Evolutionary conservation across 2,888 invertebrate genomes (phyloP).

Genomic region (Clostera curtula): DNA sequence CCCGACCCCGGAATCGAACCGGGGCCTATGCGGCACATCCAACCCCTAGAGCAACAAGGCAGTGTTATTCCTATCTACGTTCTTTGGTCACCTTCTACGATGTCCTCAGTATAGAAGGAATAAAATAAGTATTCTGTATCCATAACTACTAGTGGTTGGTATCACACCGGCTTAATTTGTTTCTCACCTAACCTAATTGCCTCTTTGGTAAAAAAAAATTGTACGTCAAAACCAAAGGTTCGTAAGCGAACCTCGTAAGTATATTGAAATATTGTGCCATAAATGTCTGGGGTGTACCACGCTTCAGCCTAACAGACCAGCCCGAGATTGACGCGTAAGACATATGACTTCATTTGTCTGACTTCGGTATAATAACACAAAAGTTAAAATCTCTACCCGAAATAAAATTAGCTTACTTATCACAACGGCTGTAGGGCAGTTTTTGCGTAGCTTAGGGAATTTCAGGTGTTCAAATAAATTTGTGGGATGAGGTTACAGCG

Average conservation of each 20-base stretch:
- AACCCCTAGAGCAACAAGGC: too few species aligned
- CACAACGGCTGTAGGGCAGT: conserved; percentile 13
- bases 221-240: conserved; percentile 28
- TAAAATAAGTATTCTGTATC: too few species aligned
- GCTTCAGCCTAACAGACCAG: conserved; percentile 58
- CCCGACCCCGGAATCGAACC: too few species aligned
- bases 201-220: conserved; percentile 10
- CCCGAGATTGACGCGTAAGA: conserved; percentile 53
- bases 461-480: conserved; percentile 1
- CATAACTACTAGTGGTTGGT: too few species aligned
- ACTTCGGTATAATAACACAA: conserved; percentile 60
- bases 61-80: too few species aligned
- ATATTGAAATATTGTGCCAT: conserved; percentile 72
- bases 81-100: too few species aligned
- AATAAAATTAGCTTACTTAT: conserved; percentile 7
- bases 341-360: conserved; percentile 70
- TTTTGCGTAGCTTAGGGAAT: conserved; percentile 8
- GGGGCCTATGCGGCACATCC: too few species aligned
- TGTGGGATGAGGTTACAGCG: conserved; percentile 33
- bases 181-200: conserved; percentile 21
- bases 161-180: too few species aligned
- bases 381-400: conserved; percentile 12
- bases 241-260: conserved; percentile 59
- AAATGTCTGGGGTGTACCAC: conserved; percentile 56
- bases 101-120: too few species aligned